phyloP scores from a whole-genome alignment of 2,888 invertebrate species.

The Villa cingulata region DNA sequence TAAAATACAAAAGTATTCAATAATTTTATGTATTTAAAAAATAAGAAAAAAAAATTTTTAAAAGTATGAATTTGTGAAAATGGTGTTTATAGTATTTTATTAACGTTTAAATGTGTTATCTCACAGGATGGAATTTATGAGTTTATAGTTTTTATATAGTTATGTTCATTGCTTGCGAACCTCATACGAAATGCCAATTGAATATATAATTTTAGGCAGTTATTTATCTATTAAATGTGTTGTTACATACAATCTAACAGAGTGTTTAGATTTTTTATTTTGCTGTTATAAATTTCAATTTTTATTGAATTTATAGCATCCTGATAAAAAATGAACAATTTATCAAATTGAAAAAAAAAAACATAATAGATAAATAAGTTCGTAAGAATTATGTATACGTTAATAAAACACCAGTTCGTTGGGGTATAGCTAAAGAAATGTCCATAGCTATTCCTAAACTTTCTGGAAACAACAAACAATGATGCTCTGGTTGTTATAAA shows the following conservation, averaged over 20 bases:
- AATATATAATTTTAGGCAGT: constrained; percentile 17
- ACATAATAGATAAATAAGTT: constrained; percentile 14
- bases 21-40: too few species aligned
- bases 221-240: constrained; percentile 20
- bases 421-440: constrained; percentile 34
- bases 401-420: constrained; percentile 21
- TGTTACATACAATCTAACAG: neutral
- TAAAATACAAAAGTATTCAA: neutral
- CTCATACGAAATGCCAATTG: constrained; percentile 26
- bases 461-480: too few species aligned
- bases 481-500: too few species aligned
- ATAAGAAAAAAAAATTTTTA: neutral
- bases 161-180: constrained; percentile 36
- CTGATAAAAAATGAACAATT: neutral
- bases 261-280: neutral
- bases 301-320: constrained; percentile 1
- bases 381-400: constrained; percentile 13
- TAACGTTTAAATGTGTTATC: neutral
- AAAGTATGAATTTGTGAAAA: neutral
- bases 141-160: constrained; percentile 21
- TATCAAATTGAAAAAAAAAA: neutral
- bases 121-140: neutral
- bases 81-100: too few species aligned
- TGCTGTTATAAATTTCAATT: neutral
- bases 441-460: constrained; percentile 33